A percentile compares a stretch with the other conserved stretches of the same genome.
phyloP scores from a whole-genome alignment of 2,113 vertebrate genomes.

The Ammodramus savannarum region DNA sequence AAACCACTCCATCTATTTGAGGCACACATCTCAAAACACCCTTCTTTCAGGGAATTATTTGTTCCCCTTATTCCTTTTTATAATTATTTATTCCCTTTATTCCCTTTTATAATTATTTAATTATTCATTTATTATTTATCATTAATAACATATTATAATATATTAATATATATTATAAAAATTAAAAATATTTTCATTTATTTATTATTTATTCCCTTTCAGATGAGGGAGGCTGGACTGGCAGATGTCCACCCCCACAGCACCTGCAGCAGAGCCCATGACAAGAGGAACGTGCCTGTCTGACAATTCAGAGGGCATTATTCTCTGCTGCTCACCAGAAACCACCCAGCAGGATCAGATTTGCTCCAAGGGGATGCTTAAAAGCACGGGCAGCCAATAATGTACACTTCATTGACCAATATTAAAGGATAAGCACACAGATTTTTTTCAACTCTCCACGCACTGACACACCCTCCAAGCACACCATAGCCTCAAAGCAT shows the following conservation, averaged over 20 bases:
- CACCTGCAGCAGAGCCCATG: not conserved
- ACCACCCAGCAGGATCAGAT: not conserved
- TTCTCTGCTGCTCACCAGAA: not conserved
- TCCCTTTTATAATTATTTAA: too few species aligned
- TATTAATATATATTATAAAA: too few species aligned
- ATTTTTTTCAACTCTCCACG: not conserved
- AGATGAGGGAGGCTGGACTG: not conserved
- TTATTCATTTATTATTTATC: too few species aligned
- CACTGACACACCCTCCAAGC: not conserved
- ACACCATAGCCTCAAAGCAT: fast-evolving
- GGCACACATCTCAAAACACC: not conserved
- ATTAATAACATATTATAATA: too few species aligned
- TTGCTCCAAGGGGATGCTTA: not conserved
- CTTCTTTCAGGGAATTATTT: not conserved
- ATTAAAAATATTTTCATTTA: too few species aligned
- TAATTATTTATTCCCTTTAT: too few species aligned
- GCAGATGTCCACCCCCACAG: not conserved
- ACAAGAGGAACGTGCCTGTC: fast-evolving
- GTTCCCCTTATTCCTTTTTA: too few species aligned
- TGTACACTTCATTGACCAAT: not conserved
- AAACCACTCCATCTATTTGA: not conserved
- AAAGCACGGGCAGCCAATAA: not conserved
- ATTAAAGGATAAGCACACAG: not conserved
- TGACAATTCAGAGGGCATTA: not conserved
- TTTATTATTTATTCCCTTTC: not conserved